Evolutionary conservation across 2,888 invertebrate genomes (phyloP).

Genomic region (Ophonus ardosiacus): DNA sequence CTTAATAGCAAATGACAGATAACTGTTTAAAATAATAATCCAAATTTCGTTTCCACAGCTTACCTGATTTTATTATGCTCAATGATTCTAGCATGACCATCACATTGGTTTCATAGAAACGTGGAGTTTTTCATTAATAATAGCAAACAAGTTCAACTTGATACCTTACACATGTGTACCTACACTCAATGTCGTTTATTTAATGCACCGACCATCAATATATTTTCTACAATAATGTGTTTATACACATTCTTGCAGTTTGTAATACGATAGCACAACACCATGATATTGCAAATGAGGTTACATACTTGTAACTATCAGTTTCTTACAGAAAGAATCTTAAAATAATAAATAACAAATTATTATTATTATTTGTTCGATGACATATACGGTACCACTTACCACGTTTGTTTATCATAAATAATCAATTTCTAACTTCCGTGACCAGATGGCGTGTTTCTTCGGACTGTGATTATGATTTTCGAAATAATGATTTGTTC

Average conservation of each 20-base stretch:
- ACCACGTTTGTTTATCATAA: too few species aligned
- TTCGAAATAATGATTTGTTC: too few species aligned
- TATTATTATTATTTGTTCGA: too few species aligned
- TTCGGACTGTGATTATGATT: too few species aligned
- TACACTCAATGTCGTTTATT: conserved; percentile 6
- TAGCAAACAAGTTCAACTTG: conserved; percentile 17
- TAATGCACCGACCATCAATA: background rate
- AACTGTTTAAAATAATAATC: too few species aligned
- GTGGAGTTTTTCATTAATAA: conserved; percentile 3
- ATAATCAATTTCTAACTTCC: too few species aligned
- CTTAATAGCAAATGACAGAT: too few species aligned
- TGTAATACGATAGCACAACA: conserved; percentile 10
- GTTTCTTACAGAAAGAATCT: background rate
- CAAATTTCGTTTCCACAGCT: too few species aligned
- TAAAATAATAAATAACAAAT: background rate
- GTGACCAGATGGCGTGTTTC: too few species aligned
- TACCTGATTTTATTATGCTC: too few species aligned
- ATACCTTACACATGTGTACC: background rate
- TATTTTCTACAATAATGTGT: conserved; percentile 18
- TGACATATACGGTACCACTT: too few species aligned
- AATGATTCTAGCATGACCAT: too few species aligned
- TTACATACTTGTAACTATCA: background rate
- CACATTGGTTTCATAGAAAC: background rate
- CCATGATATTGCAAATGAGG: background rate
- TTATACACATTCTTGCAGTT: conserved; percentile 16